These are phyloP conservation scores for Tetraneura akinire DNA, from an alignment of 1,140 invertebrate genomes.

Conservation along the genomic window DNA sequence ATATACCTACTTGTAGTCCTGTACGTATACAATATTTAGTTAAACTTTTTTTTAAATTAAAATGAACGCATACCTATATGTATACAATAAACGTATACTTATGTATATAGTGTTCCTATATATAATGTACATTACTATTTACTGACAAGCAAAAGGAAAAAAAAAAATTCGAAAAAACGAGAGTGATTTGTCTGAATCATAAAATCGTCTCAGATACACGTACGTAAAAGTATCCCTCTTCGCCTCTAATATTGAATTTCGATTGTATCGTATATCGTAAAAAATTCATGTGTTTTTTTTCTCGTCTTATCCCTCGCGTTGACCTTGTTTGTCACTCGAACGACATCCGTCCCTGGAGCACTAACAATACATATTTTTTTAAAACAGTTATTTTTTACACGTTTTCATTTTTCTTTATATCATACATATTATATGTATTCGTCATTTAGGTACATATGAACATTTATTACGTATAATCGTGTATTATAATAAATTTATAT, in stretches of 20 bases:
- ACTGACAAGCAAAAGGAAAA: neutral
- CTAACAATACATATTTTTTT: neutral
- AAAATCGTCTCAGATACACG: constrained; percentile 18
- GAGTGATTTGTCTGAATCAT: constrained; percentile 12
- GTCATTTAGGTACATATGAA: neutral
- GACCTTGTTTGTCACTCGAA: constrained; percentile 39
- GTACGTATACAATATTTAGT: too few relatives aligned
- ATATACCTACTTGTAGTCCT: too few relatives aligned
- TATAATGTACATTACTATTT: too few relatives aligned
- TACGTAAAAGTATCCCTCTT: neutral
- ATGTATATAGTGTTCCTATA: too few relatives aligned
- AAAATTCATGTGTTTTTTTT: constrained; percentile 14
- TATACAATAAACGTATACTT: too few relatives aligned
- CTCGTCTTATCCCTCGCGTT: constrained; percentile 5
- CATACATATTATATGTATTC: neutral
- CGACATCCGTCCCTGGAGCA: neutral
- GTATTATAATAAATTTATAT: neutral
- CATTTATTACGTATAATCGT: neutral
- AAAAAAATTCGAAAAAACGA: constrained; percentile 3
- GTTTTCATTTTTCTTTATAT: too few relatives aligned
- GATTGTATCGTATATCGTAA: neutral
- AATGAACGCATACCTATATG: too few relatives aligned
- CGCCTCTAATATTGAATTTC: constrained; percentile 10
- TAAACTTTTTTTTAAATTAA: too few relatives aligned
- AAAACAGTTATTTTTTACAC: constrained; percentile 2